phyloP scores from a whole-genome alignment of 1,140 invertebrate genomes.

The Brachionus asplanchnoidis region DNA sequence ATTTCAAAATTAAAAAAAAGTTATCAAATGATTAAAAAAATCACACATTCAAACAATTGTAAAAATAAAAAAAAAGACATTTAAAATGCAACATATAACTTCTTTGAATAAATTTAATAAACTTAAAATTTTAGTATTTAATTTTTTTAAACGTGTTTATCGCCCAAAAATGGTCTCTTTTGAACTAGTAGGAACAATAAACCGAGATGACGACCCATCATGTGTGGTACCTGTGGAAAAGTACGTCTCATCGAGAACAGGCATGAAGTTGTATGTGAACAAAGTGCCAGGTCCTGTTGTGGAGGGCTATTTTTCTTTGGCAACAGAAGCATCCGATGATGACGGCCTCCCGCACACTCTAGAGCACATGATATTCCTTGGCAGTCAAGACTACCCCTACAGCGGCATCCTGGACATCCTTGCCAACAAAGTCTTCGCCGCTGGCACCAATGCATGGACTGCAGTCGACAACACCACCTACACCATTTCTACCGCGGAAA shows the following conservation, averaged over 20 bases:
- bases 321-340: conserved; percentile 81
- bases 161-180: neutral
- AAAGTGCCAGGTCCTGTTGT: conserved; percentile 79
- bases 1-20: too few species aligned
- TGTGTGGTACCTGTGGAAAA: conserved; percentile 68
- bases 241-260: conserved; percentile 72
- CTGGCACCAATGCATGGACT: conserved; percentile 80
- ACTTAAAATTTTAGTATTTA: neutral
- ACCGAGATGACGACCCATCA: conserved; percentile 42
- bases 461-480: conserved; percentile 78
- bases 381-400: conserved; percentile 81
- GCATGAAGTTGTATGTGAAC: conserved; percentile 71
- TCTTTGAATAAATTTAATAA: neutral
- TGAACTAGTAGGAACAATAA: conserved; percentile 43
- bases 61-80: neutral
- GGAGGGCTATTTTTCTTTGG: conserved; percentile 74
- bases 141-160: neutral
- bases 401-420: conserved; percentile 78
- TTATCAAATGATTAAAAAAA: too few species aligned
- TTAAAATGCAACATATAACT: neutral
- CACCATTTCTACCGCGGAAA: conserved; percentile 77
- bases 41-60: too few species aligned
- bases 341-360: conserved; percentile 86
- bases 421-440: conserved; percentile 79
- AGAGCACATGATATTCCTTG: conserved; percentile 84